Base-by-base conservation (phyloP, 2,888 invertebrate species). In the Hypolimnas misippus region DNA sequence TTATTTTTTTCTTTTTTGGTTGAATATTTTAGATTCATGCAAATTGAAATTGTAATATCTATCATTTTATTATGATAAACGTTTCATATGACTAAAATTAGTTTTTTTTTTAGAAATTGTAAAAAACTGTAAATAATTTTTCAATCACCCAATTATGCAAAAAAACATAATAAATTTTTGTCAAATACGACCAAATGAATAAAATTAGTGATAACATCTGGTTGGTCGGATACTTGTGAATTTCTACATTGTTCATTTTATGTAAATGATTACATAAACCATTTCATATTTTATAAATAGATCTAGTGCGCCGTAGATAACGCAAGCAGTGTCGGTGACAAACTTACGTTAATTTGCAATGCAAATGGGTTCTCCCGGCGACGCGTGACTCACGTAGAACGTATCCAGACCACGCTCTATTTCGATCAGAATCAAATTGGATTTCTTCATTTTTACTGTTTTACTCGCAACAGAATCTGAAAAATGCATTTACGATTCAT, bases 281-380 rank as follows among this genome's bases (percentile, higher is more conserved):
- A 19, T 19, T 12, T 44, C 10, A 10, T 44, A 44, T 10, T 44
- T 29, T 35, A 29, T 40, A 57, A 50, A 40, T 40, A 40, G 16
- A 29, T 10, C 12, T 50, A n/a, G 38, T 57, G 16, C 29, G 12
- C 1, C 19, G 19, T 44, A 44, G 21, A 44, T 19, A 19, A 10
- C 25, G 16, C 53, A 51, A 42, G 42, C 33, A 58, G 19, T 57
- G 61, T 51, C 51, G 55, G 51, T 57, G 58, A 55, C 62, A 65
- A 65, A 68, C 63, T 69, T 62, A 66, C 67, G 68, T 63, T 67
- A 73, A 79, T 83, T 81, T 82, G 75, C 81, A 81, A 72, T 78
- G 75, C 75, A 82, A 71, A 82, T 79, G 73, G 75, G 65, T 49
- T 64, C 50, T 53, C 53, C 25, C 44, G 33, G 21, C 53, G 52